phyloP scores from a whole-genome alignment of 2,797 vertebrate genomes.

The Aldrovandia affinis region DNA sequence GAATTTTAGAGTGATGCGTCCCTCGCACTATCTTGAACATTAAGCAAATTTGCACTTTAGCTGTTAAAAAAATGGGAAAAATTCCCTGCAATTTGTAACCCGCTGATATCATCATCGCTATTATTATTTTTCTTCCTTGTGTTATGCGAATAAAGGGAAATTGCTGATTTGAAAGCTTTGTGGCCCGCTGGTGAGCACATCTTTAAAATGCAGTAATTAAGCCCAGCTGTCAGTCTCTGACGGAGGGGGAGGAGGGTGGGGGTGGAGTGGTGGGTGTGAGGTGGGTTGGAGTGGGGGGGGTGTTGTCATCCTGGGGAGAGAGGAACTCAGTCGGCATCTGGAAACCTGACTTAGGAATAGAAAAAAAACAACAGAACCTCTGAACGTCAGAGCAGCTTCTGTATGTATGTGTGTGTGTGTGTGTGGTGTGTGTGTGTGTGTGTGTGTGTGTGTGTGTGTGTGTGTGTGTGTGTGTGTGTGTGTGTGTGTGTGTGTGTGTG shows the following conservation, averaged over 20 bases:
- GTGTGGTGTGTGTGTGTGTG: too few species aligned
- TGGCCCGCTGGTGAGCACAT: conserved; percentile 48
- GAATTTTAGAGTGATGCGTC: conserved; percentile 56
- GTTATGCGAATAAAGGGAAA: conserved; percentile 56
- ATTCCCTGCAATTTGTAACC: conserved; percentile 55
- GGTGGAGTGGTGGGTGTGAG: conserved; percentile 14
- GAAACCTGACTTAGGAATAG: conserved; percentile 5
- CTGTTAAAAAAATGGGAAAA: conserved; percentile 42
- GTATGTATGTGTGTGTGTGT: too few species aligned
- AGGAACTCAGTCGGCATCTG: conserved; percentile 20
- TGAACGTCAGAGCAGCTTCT: conserved; percentile 15
- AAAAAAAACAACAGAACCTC: conserved; percentile 11
- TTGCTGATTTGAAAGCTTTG: conserved; percentile 61
- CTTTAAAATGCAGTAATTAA: conserved; percentile 58
- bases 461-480: too few species aligned
- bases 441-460: too few species aligned
- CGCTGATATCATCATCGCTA: conserved; percentile 50
- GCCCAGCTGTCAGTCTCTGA: conserved; percentile 47
- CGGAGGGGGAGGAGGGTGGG: conserved; percentile 18
- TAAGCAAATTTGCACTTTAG: conserved; percentile 61
- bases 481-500: too few species aligned
- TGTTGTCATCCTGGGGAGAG: not conserved
- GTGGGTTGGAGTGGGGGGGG: conserved; percentile 61
- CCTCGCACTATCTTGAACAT: conserved; percentile 57
- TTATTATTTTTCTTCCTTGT: conserved; percentile 58